These are phyloP conservation scores for Apogon hyalosoma DNA, from an alignment of 2,797 vertebrate species.

Conservation along the genomic window DNA sequence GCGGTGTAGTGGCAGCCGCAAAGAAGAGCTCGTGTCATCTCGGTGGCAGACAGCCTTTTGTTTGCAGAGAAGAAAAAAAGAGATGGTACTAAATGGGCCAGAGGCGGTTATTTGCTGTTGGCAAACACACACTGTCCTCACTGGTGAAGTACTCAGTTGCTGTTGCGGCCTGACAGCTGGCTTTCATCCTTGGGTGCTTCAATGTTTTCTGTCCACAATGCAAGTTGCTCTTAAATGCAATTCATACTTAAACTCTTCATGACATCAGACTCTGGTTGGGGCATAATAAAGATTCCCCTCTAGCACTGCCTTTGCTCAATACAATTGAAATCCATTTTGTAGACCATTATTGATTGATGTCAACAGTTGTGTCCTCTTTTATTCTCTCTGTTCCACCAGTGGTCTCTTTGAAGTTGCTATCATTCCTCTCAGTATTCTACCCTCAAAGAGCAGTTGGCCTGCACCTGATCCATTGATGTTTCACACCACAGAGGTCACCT, in stretches of 20 bases:
- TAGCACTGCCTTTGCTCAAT: constrained; percentile 42
- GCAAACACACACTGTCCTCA: constrained; percentile 78
- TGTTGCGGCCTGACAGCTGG: constrained; percentile 67
- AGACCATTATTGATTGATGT: constrained; percentile 69
- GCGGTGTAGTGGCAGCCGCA: constrained; percentile 40
- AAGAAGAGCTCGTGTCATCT: constrained; percentile 69
- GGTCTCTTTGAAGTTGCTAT: constrained; percentile 66
- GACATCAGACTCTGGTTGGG: constrained; percentile 24
- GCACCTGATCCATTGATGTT: constrained; percentile 77
- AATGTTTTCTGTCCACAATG: constrained; percentile 55
- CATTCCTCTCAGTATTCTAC: constrained; percentile 55
- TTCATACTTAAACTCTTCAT: constrained; percentile 44
- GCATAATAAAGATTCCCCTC: constrained; percentile 49
- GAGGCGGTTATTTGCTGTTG: constrained; percentile 81
- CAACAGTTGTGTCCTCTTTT: constrained; percentile 60
- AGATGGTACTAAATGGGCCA: constrained; percentile 73
- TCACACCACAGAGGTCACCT: constrained; percentile 64
- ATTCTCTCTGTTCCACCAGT: constrained; percentile 50
- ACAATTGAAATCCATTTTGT: constrained; percentile 58
- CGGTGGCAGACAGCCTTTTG: constrained; percentile 73
- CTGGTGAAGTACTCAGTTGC: constrained; percentile 56
- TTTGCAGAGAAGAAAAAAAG: constrained; percentile 69
- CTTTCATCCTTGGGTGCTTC: constrained; percentile 57
- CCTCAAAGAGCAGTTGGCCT: constrained; percentile 64
- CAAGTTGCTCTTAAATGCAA: constrained; percentile 64